These are phyloP conservation scores for Notodonta dromedarius DNA, from an alignment of 2,888 invertebrate genomes.

Conservation along the genomic window DNA sequence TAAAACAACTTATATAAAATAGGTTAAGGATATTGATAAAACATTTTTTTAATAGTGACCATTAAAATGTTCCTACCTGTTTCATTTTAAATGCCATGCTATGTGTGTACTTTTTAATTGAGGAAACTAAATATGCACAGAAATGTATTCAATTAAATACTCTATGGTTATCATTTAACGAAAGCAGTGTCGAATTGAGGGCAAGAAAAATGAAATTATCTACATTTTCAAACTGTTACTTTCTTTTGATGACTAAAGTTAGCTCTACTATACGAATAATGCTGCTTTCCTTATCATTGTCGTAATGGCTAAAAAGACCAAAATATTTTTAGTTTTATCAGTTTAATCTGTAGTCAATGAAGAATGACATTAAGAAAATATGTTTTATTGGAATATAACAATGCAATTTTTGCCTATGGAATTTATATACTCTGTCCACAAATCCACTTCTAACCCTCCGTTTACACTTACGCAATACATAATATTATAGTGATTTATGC, in stretches of 20 bases:
- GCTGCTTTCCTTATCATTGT: no score
- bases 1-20: slow-evolving; percentile 3
- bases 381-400: no score
- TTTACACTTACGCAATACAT: no score
- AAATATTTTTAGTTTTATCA: no score
- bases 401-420: no score
- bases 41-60: not conserved
- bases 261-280: no score
- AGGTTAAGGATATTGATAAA: not conserved
- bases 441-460: no score
- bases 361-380: no score
- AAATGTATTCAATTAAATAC: not conserved
- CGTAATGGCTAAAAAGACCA: no score
- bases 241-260: no score
- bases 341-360: not conserved
- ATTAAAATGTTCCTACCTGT: not conserved
- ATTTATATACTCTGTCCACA: no score
- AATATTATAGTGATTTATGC: no score
- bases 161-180: not conserved
- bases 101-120: not conserved
- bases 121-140: not conserved
- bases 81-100: not conserved
- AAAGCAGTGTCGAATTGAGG: not conserved
- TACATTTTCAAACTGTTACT: not conserved
- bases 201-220: not conserved